These are phyloP conservation scores for Plodia interpunctella DNA, from an alignment of 1,140 invertebrate genomes.

Conservation along the genomic window DNA sequence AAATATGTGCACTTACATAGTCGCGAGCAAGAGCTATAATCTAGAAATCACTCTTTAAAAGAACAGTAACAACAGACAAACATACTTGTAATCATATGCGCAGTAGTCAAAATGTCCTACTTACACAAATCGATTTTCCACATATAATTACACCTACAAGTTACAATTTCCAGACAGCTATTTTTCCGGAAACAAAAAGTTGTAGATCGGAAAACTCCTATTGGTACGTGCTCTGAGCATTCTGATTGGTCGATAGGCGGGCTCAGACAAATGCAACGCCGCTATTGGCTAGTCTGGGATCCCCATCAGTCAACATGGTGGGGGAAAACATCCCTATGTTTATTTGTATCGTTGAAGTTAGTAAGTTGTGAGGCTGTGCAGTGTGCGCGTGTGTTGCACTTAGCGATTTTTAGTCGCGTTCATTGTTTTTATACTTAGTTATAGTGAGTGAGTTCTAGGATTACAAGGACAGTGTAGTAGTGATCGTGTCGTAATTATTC, in stretches of 20 bases:
- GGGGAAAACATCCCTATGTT: slow-evolving; percentile 66
- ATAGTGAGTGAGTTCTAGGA: slow-evolving; percentile 30
- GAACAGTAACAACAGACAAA: neutral
- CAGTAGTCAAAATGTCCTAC: slow-evolving; percentile 15
- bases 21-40: too few relatives aligned
- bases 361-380: slow-evolving; percentile 56
- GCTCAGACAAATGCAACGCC: slow-evolving; percentile 14
- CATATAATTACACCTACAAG: slow-evolving; percentile 13
- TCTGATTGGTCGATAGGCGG: slow-evolving; percentile 57
- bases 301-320: slow-evolving; percentile 34
- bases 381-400: slow-evolving; percentile 36
- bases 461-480: neutral
- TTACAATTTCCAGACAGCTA: slow-evolving; percentile 38
- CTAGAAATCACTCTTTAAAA: too few relatives aligned
- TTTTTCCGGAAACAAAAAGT: slow-evolving; percentile 56
- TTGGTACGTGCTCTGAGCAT: slow-evolving; percentile 30
- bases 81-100: too few relatives aligned
- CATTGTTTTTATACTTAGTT: slow-evolving; percentile 16
- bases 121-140: slow-evolving; percentile 21
- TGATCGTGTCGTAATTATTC: slow-evolving; percentile 24
- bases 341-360: slow-evolving; percentile 70
- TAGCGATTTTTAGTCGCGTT: slow-evolving; percentile 22
- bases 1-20: too few relatives aligned
- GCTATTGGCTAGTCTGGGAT: slow-evolving; percentile 31
- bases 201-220: slow-evolving; percentile 27